Evolutionary conservation across 2,113 vertebrate genomes (phyloP).

Genomic region (Pandion haliaetus): DNA sequence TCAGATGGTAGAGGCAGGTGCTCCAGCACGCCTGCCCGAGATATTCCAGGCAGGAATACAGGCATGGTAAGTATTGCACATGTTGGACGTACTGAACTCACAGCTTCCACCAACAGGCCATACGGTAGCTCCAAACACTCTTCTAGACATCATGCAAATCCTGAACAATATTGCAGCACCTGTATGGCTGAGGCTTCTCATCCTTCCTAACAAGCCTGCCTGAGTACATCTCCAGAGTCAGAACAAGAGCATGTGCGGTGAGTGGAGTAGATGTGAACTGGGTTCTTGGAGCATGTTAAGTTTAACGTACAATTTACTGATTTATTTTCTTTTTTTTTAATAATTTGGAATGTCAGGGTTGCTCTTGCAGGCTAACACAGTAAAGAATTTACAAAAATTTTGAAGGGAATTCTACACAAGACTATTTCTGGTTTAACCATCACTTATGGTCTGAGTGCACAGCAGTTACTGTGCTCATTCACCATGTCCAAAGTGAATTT

Average conservation of each 20-base stretch:
- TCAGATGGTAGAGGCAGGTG: not conserved
- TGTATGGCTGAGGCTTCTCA: not conserved
- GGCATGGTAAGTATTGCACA: not conserved
- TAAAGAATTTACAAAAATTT: not conserved
- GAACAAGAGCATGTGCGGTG: accelerated
- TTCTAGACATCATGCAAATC: not conserved
- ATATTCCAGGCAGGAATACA: not conserved
- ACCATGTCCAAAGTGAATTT: not conserved
- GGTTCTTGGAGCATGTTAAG: not conserved
- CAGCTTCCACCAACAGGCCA: not conserved
- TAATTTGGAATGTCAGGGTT: not conserved
- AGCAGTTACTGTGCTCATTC: not conserved
- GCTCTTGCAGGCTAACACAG: not conserved
- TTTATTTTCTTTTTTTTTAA: not conserved
- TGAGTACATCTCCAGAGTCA: not conserved
- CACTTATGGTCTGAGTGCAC: not conserved
- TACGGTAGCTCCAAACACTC: not conserved
- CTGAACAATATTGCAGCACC: not conserved
- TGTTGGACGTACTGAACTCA: not conserved
- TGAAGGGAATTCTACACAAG: not conserved
- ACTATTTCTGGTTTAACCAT: not conserved
- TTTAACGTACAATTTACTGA: not conserved
- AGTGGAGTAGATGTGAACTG: not conserved
- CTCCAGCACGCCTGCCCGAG: accelerated
- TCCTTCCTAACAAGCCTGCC: not conserved